Evolutionary conservation across 2,888 invertebrate species (phyloP), one percentile per base, ranked within the genome.

Genomic region (Acrobasis suavella): DNA sequence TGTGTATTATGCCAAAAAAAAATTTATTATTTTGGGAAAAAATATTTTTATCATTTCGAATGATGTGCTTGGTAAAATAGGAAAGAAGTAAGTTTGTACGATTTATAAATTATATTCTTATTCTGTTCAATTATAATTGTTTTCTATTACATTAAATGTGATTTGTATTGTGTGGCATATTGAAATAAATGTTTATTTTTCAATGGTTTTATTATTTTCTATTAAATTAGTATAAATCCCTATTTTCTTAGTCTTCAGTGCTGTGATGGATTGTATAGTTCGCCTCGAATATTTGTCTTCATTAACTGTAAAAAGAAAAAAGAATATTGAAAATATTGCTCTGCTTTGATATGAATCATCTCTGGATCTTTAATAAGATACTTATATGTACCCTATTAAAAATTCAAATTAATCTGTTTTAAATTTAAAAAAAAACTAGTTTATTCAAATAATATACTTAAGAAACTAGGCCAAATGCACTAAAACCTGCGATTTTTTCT

Each of bases 211-310:
- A 49, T 65, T 62, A 12, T 62, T 65, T 56, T 46, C 14, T 32
- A 54, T 39, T 56, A 17, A 2, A 39, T 10, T 10, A 10, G 10
- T 54, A 39, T 17, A 10, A n/a, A 16, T 61, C 39, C 39, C 2
- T 14, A 14, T 42, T 1, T 2, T 46, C 14, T 3, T 5, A 46
- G 10, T n/a, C 14, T 16, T 50, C 55, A 52, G 54, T 78, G 78
- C 42, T 78, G 84, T 2, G 14, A 12, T 14, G 84, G 84, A 55
- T 86, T 88, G 62, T 81, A 64, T 32, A 91, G 70, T 68, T 91
- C 91, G 12, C 91, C 91, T 61, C 91, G 72, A 60, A 91, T 87
- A 46, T 85, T 86, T 0, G 86, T 90, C 74, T 90, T 91, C 91
- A 91, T 91, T 15, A 91, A 68, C 91, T 91, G 86, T 17, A 77